These are phyloP conservation scores for Alloscopus bannaensis DNA, from an alignment of 2,888 invertebrate species.

Conservation along the genomic window DNA sequence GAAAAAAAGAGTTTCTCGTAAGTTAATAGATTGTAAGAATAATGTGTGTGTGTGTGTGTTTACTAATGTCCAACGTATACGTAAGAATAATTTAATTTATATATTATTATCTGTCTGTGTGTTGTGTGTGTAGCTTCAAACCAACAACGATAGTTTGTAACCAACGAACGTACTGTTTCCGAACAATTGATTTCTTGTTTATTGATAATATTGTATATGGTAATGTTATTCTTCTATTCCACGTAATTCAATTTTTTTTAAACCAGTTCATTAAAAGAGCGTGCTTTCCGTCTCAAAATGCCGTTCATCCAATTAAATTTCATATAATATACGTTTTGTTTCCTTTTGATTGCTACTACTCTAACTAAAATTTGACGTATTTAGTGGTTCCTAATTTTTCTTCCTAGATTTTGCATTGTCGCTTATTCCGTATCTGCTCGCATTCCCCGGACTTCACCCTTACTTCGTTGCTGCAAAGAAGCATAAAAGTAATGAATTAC, in stretches of 20 bases:
- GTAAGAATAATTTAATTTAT: too few species aligned
- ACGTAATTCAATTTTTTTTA: constrained; percentile 31
- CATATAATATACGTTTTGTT: too few species aligned
- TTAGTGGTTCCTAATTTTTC: constrained; percentile 59
- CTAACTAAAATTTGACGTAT: constrained; percentile 28
- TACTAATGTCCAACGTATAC: constrained; percentile 38
- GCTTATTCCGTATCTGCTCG: constrained; percentile 87
- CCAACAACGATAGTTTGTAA: constrained; percentile 42
- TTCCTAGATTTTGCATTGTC: constrained; percentile 60
- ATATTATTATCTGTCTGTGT: too few species aligned
- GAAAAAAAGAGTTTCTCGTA: constrained; percentile 39
- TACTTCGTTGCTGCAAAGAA: constrained; percentile 82
- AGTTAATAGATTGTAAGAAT: too few species aligned
- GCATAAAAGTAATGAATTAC: constrained; percentile 10
- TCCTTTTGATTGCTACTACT: too few species aligned
- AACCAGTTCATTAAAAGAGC: constrained; percentile 39
- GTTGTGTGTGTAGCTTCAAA: constrained; percentile 36
- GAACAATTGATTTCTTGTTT: constrained; percentile 30
- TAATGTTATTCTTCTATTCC: constrained; percentile 33
- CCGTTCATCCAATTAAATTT: constrained; percentile 37
- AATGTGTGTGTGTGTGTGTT: too few species aligned
- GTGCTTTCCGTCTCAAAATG: constrained; percentile 35
- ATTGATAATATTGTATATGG: constrained; percentile 37
- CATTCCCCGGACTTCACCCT: constrained; percentile 94
- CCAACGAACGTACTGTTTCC: constrained; percentile 31